Percentiles rank a stretch among this genome's conserved stretches.
Evolutionary conservation across 2,888 invertebrate species (phyloP).

Genomic region (Oxytorus armatus): DNA sequence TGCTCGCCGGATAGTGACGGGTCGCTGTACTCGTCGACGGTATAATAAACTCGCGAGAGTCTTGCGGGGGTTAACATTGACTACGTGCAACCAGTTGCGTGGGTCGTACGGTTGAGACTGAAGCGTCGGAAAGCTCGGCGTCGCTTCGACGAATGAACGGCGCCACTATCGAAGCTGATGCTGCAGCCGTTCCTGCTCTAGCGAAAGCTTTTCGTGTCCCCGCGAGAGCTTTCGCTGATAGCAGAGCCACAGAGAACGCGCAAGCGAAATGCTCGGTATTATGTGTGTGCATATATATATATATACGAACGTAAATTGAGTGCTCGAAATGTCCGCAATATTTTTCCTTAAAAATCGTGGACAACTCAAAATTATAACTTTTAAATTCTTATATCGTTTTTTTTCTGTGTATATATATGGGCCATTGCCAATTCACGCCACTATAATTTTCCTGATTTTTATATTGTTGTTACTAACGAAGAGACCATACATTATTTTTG

Average conservation of each 20-base stretch:
- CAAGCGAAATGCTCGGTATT: conserved; percentile 34
- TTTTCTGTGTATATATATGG: no score
- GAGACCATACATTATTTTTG: no score
- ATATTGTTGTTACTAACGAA: no score
- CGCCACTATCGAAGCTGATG: conserved; percentile 72
- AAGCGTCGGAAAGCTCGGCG: conserved; percentile 72
- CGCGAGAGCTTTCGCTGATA: conserved; percentile 46
- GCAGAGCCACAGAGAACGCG: conserved; percentile 20
- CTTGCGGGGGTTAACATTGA: conserved; percentile 33
- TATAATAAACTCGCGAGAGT: conserved; percentile 47
- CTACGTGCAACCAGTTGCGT: conserved; percentile 72
- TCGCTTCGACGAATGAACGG: conserved; percentile 71
- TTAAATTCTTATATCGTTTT: no score
- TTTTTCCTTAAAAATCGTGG: no score
- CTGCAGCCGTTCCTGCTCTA: conserved; percentile 28
- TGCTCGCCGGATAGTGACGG: conserved; percentile 16
- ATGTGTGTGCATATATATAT: conserved; percentile 6
- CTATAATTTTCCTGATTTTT: no score
- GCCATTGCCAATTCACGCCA: no score
- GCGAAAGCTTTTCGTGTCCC: conserved; percentile 47
- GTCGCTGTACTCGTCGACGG: conserved; percentile 12
- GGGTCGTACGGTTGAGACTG: conserved; percentile 75
- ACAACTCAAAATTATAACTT: no score
- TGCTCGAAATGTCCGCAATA: no score
- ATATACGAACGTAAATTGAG: neutral